phyloP scores from a whole-genome alignment of 2,888 invertebrate genomes.

The Hecatera dysodea region DNA sequence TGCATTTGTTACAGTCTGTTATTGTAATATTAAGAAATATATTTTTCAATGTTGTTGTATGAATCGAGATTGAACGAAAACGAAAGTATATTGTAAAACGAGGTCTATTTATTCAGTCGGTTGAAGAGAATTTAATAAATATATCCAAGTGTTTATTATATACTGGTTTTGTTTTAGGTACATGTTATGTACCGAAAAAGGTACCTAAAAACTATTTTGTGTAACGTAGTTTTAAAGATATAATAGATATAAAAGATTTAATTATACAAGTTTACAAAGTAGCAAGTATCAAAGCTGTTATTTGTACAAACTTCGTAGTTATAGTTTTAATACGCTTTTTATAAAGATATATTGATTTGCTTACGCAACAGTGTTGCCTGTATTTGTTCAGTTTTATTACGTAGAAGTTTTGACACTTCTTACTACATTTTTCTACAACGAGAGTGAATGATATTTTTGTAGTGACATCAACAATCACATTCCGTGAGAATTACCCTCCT shows the following conservation, averaged over 20 bases:
- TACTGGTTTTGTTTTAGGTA: conserved; percentile 69
- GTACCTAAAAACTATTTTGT: conserved; percentile 65
- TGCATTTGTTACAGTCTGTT: conserved; percentile 84
- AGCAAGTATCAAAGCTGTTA: conserved; percentile 63
- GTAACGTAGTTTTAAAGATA: conserved; percentile 42
- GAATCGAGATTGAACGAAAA: conserved; percentile 62
- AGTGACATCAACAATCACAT: conserved; percentile 78
- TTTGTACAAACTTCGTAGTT: conserved; percentile 68
- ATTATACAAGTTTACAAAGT: conserved; percentile 67
- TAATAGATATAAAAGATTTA: conserved; percentile 55
- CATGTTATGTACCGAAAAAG: conserved; percentile 33
- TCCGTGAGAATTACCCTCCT: conserved; percentile 53
- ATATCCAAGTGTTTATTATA: conserved; percentile 65
- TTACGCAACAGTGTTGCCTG: conserved; percentile 50
- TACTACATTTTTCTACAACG: conserved; percentile 65
- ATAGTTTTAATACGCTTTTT: conserved; percentile 71
- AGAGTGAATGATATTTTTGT: conserved; percentile 66
- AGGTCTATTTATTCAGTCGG: conserved; percentile 78
- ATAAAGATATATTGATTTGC: conserved; percentile 64
- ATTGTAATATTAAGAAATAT: conserved; percentile 74
- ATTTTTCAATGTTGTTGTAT: conserved; percentile 78
- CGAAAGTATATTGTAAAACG: conserved; percentile 65
- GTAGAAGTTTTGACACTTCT: conserved; percentile 38
- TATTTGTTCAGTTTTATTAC: conserved; percentile 51
- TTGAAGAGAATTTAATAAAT: conserved; percentile 67